Conservation (phyloP, 2,797 vertebrate species). For the Pseudotriccus pelzelni region DNA sequence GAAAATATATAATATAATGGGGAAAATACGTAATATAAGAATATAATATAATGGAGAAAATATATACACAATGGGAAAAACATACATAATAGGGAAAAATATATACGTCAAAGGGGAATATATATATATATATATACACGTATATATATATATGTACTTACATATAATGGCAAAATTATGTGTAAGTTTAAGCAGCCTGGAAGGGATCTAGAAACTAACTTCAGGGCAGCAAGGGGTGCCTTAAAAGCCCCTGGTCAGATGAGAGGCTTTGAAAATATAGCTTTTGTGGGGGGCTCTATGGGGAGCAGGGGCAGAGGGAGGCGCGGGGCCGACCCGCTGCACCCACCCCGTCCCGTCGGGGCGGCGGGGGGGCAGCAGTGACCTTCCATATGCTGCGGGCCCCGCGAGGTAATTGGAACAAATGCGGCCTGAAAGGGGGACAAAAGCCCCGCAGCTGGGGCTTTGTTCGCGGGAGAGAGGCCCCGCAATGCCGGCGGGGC, state of each 20-base stretch:
- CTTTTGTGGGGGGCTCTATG: background rate
- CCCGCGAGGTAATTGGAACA: conserved; percentile 75
- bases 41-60: background rate
- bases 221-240: background rate
- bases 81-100: too few species aligned
- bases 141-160: too few species aligned
- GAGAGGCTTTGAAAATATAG: background rate
- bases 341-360: background rate
- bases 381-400: conserved; percentile 76
- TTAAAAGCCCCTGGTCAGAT: background rate
- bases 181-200: background rate
- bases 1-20: background rate
- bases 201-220: background rate
- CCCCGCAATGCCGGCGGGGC: background rate
- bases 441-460: conserved; percentile 79
- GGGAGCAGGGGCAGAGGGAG: background rate
- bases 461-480: conserved; percentile 65
- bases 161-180: too few species aligned
- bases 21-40: background rate
- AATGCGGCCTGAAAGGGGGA: conserved; percentile 75
- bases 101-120: background rate
- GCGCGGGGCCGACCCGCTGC: background rate
- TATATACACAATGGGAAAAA: background rate
- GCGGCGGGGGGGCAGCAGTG: background rate
- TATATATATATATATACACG: too few species aligned